phyloP scores from a whole-genome alignment of 2,113 vertebrate species.

The Microtus ochrogaster region DNA sequence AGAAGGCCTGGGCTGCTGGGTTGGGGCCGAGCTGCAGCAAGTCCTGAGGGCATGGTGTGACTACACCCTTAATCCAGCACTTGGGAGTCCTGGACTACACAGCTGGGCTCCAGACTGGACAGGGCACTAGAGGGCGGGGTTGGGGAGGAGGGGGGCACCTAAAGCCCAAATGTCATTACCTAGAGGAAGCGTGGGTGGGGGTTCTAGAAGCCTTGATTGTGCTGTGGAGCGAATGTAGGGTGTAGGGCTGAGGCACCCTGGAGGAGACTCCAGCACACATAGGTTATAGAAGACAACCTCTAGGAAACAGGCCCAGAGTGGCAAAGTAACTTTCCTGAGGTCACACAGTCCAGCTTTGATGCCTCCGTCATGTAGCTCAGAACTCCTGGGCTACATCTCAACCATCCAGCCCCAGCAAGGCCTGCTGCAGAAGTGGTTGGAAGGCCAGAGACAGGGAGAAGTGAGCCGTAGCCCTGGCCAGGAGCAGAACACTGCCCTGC shows the following conservation, averaged over 20 bases:
- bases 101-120: too few species aligned
- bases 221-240: not conserved
- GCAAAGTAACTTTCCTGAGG: not conserved
- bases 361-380: not conserved
- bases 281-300: not conserved
- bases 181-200: not conserved
- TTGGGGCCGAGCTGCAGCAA: not conserved
- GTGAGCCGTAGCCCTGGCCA: not conserved
- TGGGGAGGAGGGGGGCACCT: not conserved
- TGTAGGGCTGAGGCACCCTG: not conserved
- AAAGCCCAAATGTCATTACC: not conserved
- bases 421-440: not conserved
- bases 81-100: not conserved
- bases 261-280: fast-evolving
- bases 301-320: not conserved
- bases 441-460: not conserved
- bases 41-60: too few species aligned
- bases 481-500: too few species aligned
- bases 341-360: not conserved
- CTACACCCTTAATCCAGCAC: not conserved
- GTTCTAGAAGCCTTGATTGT: not conserved
- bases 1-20: fast-evolving
- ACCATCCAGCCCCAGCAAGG: not conserved
- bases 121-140: not conserved
- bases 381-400: not conserved